Evolutionary conservation across 1,140 invertebrate genomes (phyloP), one percentile per base, ranked within the genome.

Genomic region (Chrysomallon squamiferum): DNA sequence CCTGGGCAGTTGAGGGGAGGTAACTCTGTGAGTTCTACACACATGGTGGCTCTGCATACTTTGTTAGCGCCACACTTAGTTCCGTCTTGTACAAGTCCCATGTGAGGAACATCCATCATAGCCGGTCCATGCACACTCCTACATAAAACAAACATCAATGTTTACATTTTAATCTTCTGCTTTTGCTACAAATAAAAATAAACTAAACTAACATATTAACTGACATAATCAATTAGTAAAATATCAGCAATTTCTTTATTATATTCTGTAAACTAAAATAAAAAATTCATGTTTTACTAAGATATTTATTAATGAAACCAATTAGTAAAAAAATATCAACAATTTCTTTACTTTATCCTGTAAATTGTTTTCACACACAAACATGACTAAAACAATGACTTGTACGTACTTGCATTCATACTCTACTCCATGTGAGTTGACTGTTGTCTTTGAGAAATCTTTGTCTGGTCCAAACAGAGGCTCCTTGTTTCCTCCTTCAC

Each of bases 401-500:
- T n/a, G n/a, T n/a, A 78, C 80, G 71, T 75, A 82, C 80, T 80
- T 82, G 80, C 80, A 82, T 41, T 79, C 74, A 72, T 75, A 81
- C 45, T 79, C 93, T 30, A 89, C 86, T 18, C 93, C 92, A 75
- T 93, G 93, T 74, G 93, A 93, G 13, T 91, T 93, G 75, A 96
- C 92, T 62, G 93, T 92, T 3, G 94, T 96, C 76, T 90, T 89
- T 1, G 93, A 92, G 82, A 92, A 94, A 60, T 91, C 90, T 68
- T 93, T 90, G 81, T 94, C 92, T 83, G 92, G 82, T 7, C 91
- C 92, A 56, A 61, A 92, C 88, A 5, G 61, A 0, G 95, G 95
- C 73, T 91, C 90, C 29, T 89, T 88, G 79, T 90, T 91, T 1
- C 95, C 95, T 45, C 90, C 89, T 78, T 95, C 74, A 84, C 95